These are phyloP conservation scores for Drosophila monieri DNA, from an alignment of 2,888 invertebrate genomes.

Conservation along the genomic window DNA sequence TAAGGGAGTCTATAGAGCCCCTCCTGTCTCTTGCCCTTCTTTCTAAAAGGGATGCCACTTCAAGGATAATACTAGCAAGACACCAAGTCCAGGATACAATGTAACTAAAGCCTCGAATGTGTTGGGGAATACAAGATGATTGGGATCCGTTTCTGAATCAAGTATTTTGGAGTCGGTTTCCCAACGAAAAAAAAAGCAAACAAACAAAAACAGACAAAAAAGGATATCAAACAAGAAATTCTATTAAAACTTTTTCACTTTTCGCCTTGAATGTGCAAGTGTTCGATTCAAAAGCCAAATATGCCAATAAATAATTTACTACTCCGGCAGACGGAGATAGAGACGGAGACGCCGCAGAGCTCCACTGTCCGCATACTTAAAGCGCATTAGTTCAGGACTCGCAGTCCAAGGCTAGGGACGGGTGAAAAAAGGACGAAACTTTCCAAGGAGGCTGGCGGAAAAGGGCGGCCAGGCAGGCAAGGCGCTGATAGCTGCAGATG, in stretches of 20 bases:
- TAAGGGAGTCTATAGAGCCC: neutral
- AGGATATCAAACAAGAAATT: conserved; percentile 57
- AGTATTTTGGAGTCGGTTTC: neutral
- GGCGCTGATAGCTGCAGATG: conserved; percentile 17
- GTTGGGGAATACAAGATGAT: conserved; percentile 33
- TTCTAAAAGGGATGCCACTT: conserved; percentile 13
- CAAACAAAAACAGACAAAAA: neutral
- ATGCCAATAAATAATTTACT: conserved; percentile 78
- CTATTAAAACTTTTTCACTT: conserved; percentile 77
- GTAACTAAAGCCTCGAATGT: conserved; percentile 39
- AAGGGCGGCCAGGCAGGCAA: too few relatives aligned
- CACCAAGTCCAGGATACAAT: conserved; percentile 43
- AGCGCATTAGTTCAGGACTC: conserved; percentile 56
- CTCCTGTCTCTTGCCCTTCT: too few relatives aligned
- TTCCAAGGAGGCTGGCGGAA: neutral
- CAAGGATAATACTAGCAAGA: conserved; percentile 47
- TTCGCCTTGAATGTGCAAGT: conserved; percentile 43
- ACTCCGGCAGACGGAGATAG: conserved; percentile 23
- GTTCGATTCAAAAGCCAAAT: conserved; percentile 68
- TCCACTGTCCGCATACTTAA: conserved; percentile 47
- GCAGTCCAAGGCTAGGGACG: neutral
- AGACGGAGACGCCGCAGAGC: too few relatives aligned
- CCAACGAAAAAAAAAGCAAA: too few relatives aligned
- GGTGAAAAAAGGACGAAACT: conserved; percentile 3
- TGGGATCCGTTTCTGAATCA: conserved; percentile 22